Evolutionary conservation across 92 coral and sea anemone species (phyloP).

Genomic region (Epizoanthus fatuus): DNA sequence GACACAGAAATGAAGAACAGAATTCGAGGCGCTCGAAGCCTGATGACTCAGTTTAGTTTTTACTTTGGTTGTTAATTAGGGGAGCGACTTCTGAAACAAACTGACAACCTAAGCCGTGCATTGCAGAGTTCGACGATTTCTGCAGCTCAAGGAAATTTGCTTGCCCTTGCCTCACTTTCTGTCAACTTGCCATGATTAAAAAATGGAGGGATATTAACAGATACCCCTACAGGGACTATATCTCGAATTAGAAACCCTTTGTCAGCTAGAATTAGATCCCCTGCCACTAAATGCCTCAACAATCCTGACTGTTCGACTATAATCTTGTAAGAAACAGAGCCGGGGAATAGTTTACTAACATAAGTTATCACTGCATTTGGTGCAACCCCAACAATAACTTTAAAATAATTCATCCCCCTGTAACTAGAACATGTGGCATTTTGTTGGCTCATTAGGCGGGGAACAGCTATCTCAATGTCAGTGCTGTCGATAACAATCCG

Average conservation of each 20-base stretch:
- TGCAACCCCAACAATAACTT: not conserved
- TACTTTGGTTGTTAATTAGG: constrained; percentile 65
- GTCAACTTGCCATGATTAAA: constrained; percentile 60
- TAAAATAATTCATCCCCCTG: not conserved
- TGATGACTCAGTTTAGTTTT: constrained; percentile 60
- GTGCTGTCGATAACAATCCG: constrained; percentile 36
- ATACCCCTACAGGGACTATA: no score
- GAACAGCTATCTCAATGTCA: constrained; percentile 30
- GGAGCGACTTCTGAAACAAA: constrained; percentile 36
- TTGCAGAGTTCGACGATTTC: constrained; percentile 61
- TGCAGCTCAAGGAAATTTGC: constrained; percentile 43
- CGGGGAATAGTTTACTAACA: constrained; percentile 11
- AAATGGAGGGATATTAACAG: constrained; percentile 69
- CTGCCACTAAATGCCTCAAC: no score
- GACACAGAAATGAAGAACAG: constrained; percentile 71
- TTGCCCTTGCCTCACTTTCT: constrained; percentile 60
- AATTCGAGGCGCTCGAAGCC: constrained; percentile 45
- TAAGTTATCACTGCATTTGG: constrained; percentile 38
- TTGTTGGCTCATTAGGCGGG: not conserved
- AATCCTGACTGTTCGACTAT: constrained; percentile 54
- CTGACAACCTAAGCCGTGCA: constrained; percentile 55
- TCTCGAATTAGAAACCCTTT: no score
- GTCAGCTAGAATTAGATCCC: no score
- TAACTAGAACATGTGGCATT: not conserved
- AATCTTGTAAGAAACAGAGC: constrained; percentile 50